phyloP scores from a whole-genome alignment of 2,888 invertebrate genomes.

The Caenorhabditis sp. region DNA sequence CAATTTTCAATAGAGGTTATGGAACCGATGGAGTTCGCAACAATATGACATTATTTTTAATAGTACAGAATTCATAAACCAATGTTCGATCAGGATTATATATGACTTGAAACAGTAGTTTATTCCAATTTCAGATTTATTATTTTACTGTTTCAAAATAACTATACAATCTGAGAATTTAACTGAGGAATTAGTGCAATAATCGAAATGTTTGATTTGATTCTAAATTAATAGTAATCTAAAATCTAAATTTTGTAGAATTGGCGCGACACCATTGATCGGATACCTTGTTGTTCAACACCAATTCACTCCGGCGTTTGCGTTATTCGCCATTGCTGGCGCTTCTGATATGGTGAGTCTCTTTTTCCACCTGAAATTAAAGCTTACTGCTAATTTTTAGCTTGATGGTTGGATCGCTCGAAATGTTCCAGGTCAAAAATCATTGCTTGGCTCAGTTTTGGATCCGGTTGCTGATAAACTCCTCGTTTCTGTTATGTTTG shows the following conservation, averaged over 20 bases:
- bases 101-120: too few relatives aligned
- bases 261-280: constrained; percentile 85
- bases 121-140: too few relatives aligned
- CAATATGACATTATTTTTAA: too few relatives aligned
- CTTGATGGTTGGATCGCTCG: constrained; percentile 93
- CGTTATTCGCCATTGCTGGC: constrained; percentile 85
- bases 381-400: constrained; percentile 39
- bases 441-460: constrained; percentile 90
- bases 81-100: too few relatives aligned
- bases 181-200: too few relatives aligned
- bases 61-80: too few relatives aligned
- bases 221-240: too few relatives aligned
- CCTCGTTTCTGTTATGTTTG: constrained; percentile 85
- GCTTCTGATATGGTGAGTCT: constrained; percentile 83
- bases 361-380: background rate
- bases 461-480: constrained; percentile 98
- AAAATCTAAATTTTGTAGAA: constrained; percentile 75
- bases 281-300: constrained; percentile 87
- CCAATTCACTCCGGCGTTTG: constrained; percentile 82
- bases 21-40: too few relatives aligned
- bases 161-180: too few relatives aligned
- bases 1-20: too few relatives aligned
- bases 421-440: constrained; percentile 87
- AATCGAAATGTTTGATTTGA: too few relatives aligned
- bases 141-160: too few relatives aligned